A percentile compares a stretch with the other conserved stretches of the same genome.
These are phyloP conservation scores for Pemphigus obesinymphae DNA, from an alignment of 1,140 invertebrate genomes.

Conservation along the genomic window DNA sequence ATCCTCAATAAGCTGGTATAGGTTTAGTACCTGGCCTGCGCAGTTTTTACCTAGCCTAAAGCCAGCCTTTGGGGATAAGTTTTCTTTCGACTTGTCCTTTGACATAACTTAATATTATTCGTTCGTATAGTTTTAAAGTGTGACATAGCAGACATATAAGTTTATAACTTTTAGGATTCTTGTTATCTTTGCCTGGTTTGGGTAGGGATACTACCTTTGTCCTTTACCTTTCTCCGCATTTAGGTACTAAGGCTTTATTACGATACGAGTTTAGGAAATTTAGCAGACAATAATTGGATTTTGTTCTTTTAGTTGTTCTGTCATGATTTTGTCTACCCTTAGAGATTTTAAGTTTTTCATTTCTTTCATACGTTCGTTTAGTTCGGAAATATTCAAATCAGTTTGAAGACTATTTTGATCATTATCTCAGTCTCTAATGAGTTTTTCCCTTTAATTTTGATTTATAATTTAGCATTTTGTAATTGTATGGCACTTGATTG, in stretches of 20 bases:
- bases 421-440: too few species aligned
- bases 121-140: slow-evolving; percentile 39
- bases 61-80: slow-evolving; percentile 36
- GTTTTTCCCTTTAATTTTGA: too few species aligned
- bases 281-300: background rate
- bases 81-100: background rate
- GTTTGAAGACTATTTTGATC: background rate
- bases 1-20: slow-evolving; percentile 42
- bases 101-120: slow-evolving; percentile 36
- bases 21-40: slow-evolving; percentile 40
- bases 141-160: slow-evolving; percentile 29
- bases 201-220: too few species aligned
- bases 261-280: background rate
- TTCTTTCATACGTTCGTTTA: background rate
- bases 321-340: background rate
- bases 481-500: too few species aligned
- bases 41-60: slow-evolving; percentile 42
- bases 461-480: too few species aligned
- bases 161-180: too few species aligned
- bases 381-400: background rate
- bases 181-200: too few species aligned
- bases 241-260: background rate
- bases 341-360: background rate
- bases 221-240: slow-evolving; percentile 38
- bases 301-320: background rate